Evolutionary conservation across 2,888 invertebrate genomes (phyloP), one percentile per base, ranked within the genome.

Genomic region (Cephus sareptanus): DNA sequence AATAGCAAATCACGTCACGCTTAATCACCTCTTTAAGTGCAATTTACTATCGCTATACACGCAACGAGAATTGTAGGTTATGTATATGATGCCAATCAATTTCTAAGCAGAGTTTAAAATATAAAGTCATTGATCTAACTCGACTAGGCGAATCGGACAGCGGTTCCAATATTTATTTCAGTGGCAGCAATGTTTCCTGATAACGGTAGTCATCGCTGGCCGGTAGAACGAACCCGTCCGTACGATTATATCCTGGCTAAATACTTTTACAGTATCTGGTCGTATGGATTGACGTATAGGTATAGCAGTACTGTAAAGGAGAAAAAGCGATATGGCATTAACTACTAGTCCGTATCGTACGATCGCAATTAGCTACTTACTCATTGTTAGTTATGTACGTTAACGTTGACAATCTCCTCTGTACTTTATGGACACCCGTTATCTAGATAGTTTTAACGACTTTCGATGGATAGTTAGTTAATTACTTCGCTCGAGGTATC

Each of bases 151-250:
- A 56, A 56, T 56, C 56, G 56, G 23, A 56, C 9, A 56, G 56
- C 23, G 56, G 9, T 56, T 71, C 71, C 30, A 71, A 71, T 71
- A 71, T 31, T 71, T 71, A 71, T 71, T 71, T 31, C 71, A 33
- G 4, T 23, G 33, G 71, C 71, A 56, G 71, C 31, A 34, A 71
- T 34, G 71, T 71, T 71, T 71, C 71, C 34, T 33, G 71, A 71
- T 71, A 71, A 71, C 71, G 71, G 71, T 31, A 71, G 4, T 71
- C 71, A 9, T 34, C 71, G 4, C 15, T 34, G 12, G 31, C 15
- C 23, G 23, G 23, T 23, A 56, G 23, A 56, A 56, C 56, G 56
- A 9, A 56, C 56, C 23, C 23, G 23, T 56, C 56, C 23, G 56
- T 56, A 56, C 23, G 23, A 56, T 56, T 56, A 23, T 23, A 9